Percentiles rank a stretch among this genome's conserved stretches.
Evolutionary conservation across 2,797 vertebrate genomes (phyloP).

Genomic region (Tapera naevia): DNA sequence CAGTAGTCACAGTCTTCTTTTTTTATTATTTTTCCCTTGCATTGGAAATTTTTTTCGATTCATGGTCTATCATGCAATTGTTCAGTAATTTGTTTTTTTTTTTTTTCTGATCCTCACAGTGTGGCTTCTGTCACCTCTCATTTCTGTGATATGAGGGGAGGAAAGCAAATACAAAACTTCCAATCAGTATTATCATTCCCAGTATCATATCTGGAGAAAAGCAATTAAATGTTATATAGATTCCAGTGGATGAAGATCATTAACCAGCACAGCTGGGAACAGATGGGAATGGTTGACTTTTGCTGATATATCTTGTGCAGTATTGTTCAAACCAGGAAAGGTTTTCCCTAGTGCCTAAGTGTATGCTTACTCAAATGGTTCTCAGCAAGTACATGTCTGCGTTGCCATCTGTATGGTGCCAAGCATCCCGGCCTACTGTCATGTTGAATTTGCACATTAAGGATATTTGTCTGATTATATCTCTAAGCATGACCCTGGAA

Average conservation of each 20-base stretch:
- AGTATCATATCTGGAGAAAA: not conserved
- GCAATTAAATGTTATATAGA: not conserved
- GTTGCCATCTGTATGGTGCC: not conserved
- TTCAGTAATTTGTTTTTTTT: not conserved
- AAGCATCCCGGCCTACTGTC: not conserved
- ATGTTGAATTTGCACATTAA: not conserved
- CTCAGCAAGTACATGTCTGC: not conserved
- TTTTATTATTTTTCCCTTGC: not conserved
- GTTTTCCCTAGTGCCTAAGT: not conserved
- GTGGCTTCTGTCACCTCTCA: not conserved
- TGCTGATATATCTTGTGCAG: not conserved
- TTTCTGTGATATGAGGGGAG: not conserved
- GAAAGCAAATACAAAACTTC: not conserved
- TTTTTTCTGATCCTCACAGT: not conserved
- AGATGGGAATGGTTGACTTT: not conserved
- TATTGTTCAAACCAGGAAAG: not conserved
- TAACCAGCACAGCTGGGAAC: not conserved
- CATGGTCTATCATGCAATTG: not conserved
- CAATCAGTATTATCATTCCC: not conserved
- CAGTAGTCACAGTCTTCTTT: not conserved
- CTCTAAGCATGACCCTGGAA: not conserved
- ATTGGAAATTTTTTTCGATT: constrained; percentile 11
- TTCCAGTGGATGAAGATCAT: not conserved
- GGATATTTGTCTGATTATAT: not conserved
- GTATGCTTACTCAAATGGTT: not conserved